A percentile compares a stretch with the other conserved stretches of the same genome.
These are phyloP conservation scores for Caenorhabditis sp. DNA, from an alignment of 2,888 invertebrate genomes.

Conservation along the genomic window DNA sequence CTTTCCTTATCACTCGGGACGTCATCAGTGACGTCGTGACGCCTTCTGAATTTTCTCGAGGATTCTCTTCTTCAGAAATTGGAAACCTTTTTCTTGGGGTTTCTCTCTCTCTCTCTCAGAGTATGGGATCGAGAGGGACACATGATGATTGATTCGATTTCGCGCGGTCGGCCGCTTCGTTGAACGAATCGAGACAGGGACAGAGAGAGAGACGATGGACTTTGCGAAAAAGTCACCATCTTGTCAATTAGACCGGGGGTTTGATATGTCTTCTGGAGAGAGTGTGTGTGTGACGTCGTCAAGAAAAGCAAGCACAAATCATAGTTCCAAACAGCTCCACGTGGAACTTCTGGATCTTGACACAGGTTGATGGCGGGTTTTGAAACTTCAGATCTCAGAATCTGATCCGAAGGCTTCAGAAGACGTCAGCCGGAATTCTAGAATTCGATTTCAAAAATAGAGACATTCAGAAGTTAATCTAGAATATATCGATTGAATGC, in stretches of 20 bases:
- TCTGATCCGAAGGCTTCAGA: too few relatives aligned
- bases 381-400: too few relatives aligned
- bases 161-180: constrained; percentile 12
- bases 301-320: background rate
- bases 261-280: background rate
- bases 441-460: too few relatives aligned
- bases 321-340: constrained; percentile 5
- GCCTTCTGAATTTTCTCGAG: background rate
- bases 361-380: background rate
- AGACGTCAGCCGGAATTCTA: too few relatives aligned
- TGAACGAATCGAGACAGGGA: background rate
- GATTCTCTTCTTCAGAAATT: constrained; percentile 1
- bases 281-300: constrained; percentile 6
- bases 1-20: constrained; percentile 9
- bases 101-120: background rate
- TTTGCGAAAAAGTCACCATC: background rate
- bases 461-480: too few relatives aligned
- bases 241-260: constrained; percentile 4
- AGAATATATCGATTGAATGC: too few relatives aligned
- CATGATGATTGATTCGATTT: constrained; percentile 26
- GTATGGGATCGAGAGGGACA: background rate
- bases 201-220: background rate
- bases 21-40: constrained; percentile 33
- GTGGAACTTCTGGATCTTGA: background rate
- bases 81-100: constrained; percentile 12